Base-by-base conservation (phyloP, 2,888 invertebrate genomes). In the Cephus pulcher region DNA sequence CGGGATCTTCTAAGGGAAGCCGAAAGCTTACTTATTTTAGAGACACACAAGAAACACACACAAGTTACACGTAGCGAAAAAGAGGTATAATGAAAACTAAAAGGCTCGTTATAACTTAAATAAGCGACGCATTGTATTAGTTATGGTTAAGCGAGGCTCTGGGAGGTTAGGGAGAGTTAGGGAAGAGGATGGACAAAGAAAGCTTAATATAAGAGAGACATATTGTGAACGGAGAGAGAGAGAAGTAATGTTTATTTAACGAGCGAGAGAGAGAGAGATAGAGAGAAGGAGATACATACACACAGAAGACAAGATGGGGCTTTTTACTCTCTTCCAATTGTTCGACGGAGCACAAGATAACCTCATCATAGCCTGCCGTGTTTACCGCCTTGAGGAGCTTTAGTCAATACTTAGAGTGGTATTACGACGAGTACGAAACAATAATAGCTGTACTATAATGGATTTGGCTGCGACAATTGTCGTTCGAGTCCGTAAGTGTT, bases 401-500 rank as follows among this genome's bases (percentile, higher is more conserved):
- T 77, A 78, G 78, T 78, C 78, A 75, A 78, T 78, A 78, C 75
- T 75, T 78, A 69, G 75, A 74, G n/a, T 74, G 75, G 74, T 78
- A 71, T 78, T 78, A 56, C 2, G 56, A 56, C 56, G 56, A 56
- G 56, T 56, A 56, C 56, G 56, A 56, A 76, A 77, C 74, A 77
- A 74, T 77, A 77, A 77, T 77, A 77, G 77, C 74, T 77, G 74
- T 74, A 77, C 69, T 74, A 74, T 68, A 69, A 74, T 74, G 40
- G 74, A 74, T 74, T 74, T 23, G 56, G 23, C 23, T 74, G 77
- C 69, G 74, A 34, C 35, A 37, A 77, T 74, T 73, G 68, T 56
- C 56, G 23, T 56, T 15, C 23, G 82, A 81, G 80, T 82, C 85
- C 81, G 82, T 86, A 80, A 85, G 84, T 85, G 85, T 88, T 87